Percentiles rank a stretch among this genome's conserved stretches.
Conservation (phyloP, 2,888 invertebrate species). For the Athalia circularis region DNA sequence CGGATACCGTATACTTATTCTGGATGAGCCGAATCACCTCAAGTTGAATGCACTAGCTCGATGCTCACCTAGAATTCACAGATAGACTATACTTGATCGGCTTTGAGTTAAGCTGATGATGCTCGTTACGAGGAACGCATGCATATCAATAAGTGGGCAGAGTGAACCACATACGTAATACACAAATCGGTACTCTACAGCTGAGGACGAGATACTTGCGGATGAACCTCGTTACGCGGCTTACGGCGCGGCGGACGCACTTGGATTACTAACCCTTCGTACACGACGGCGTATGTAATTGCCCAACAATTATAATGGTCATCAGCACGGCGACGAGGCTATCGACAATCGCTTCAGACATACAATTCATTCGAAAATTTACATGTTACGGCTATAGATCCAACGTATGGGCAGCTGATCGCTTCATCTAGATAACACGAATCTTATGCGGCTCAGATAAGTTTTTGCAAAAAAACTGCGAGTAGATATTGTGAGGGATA, state of each 20-base stretch:
- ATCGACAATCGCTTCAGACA: constrained; percentile 19
- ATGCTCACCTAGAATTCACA: neutral
- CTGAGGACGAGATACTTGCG: neutral
- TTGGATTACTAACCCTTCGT: constrained; percentile 13
- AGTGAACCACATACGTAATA: neutral
- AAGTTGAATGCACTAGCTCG: neutral
- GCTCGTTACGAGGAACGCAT: neutral
- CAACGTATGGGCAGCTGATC: too few relatives aligned
- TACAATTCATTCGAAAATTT: too few relatives aligned
- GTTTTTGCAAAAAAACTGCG: too few relatives aligned
- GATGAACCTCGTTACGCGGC: constrained; percentile 15
- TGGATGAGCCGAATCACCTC: neutral
- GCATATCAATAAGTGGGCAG: neutral
- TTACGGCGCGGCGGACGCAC: neutral
- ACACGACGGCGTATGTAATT: neutral
- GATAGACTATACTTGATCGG: neutral
- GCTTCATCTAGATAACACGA: too few relatives aligned
- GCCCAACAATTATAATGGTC: constrained; percentile 6
- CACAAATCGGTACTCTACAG: neutral
- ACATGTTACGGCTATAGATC: too few relatives aligned
- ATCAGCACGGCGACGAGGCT: constrained; percentile 2
- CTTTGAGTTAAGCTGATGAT: constrained; percentile 2
- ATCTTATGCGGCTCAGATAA: too few relatives aligned
- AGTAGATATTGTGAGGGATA: too few relatives aligned
- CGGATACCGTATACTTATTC: neutral